Evolutionary conservation across 2,797 vertebrate species (phyloP).

Genomic region (Poliocrania exsul): DNA sequence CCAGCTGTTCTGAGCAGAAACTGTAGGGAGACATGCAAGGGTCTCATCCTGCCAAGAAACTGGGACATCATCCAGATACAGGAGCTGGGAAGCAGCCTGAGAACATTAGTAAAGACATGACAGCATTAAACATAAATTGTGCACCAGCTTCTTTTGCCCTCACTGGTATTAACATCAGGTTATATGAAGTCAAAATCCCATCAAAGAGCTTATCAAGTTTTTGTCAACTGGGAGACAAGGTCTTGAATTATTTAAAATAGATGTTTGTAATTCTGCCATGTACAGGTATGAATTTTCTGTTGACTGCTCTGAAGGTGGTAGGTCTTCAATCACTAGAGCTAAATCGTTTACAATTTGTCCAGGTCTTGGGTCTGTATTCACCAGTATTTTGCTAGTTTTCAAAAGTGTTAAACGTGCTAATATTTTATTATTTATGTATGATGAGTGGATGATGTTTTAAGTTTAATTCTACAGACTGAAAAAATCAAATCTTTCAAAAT

Average conservation of each 20-base stretch:
- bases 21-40: fast-evolving
- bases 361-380: background rate
- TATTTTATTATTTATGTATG: background rate
- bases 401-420: background rate
- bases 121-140: background rate
- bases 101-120: background rate
- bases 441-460: background rate
- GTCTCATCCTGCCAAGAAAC: background rate
- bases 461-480: background rate
- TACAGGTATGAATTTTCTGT: background rate
- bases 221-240: background rate
- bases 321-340: background rate
- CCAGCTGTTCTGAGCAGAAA: background rate
- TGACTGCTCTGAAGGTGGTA: background rate
- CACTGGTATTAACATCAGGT: background rate
- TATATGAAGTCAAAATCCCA: background rate
- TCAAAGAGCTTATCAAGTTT: background rate
- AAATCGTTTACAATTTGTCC: background rate
- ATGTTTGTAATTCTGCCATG: background rate
- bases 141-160: background rate
- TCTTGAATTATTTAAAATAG: background rate
- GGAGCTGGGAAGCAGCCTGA: background rate
- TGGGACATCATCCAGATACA: background rate
- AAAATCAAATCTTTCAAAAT: background rate
- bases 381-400: background rate